Base-by-base conservation (phyloP, 1,140 invertebrate species). In the Coenobita brevimanus region DNA sequence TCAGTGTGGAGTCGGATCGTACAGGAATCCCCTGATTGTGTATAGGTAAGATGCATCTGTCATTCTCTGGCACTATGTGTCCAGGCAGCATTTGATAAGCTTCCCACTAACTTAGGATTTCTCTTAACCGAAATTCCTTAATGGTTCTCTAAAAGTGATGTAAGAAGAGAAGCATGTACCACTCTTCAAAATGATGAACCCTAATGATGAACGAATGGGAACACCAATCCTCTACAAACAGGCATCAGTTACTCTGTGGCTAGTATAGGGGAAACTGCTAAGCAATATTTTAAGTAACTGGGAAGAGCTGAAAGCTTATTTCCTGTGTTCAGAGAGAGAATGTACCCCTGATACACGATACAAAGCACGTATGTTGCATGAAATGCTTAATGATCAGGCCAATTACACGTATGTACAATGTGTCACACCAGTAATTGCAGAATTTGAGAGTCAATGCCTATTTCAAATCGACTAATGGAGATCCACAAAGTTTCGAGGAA, bases 1-100 rank as follows among this genome's bases (percentile, higher is more conserved):
- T 83, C 81, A 71, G 60, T 69, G 46, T 83, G 81, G 62, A 83
- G 33, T 41, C 69, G 81, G 46, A 69, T 83, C 71, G n/a, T 41
- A 24, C 13, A 46, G 33, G 81, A 69, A 83, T 83, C 81, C 46
- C 62, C 81, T 83, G 69, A 82, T 36, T 82, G 81, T 69, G 36
- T 83, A 30, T 64, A 83, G 81, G 71, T 71, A 27, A 83, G 71
- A 83, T 83, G 81, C 64, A 83, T 83, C 71, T 83, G 81, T 71
- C 81, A 83, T 83, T 83, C 81, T 41, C 46, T 71, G 46, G 62
- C 62, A 71, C 46, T 83, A 13, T 83, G 81, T 50, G 46, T 83
- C 15, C 81, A 83, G 38, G 33, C 3, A 43, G 81, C 62, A 43
- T 83, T 83, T 83, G 15, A 17, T 33, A 83, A 83, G 36, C 81